Evolutionary conservation across 53 echinoderm and acorn worm genomes (phyloP), one percentile per base, ranked within the genome.

Genomic region (Apostichopus leukothele): DNA sequence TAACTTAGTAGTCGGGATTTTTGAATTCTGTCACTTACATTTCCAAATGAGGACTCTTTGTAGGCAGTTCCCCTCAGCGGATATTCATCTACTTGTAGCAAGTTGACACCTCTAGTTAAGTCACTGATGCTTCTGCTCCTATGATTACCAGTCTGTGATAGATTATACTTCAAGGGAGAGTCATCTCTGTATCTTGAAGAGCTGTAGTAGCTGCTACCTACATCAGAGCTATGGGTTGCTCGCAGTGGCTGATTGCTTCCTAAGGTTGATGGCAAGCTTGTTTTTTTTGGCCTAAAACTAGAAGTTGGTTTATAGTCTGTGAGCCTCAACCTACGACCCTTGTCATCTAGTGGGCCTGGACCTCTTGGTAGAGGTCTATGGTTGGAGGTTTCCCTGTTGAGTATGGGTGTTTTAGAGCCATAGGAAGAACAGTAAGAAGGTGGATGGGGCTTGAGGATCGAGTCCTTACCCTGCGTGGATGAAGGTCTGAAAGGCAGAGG

Each of bases 291-390:
- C 85, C 71, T 85, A 26, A 85, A 67, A 85, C 50, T 85, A 12
- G 67, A 66, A 67, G 85, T 85, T 8, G 25, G 13, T 50, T 67
- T 85, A 26, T 66, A 85, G 85, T 85, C 85, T 85, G 85, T 26
- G 20, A 8, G 5, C 61, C 39, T 59, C 2, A 85, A 6, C 68
- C 50, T 85, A 50, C 68, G 68, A 5, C 85, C 85, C 85, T 85
- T 85, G 16, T 85, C 85, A 85, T 85, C 85, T 23, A 85, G 27
- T 23, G 85, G 85, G 18, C 85, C 85, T 13, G 85, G 85, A 11
- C 85, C 85, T 60, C 50, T 63, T 11, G 85, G 85, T 1, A 85
- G 85, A 50, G 85, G 85, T 25, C 85, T 23, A 13, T 66, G 11
- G 85, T 67, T 25, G 66, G 85, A 21, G 85, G 85, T 50, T 67